These are phyloP conservation scores for Agrilus mali DNA, from an alignment of 2,888 invertebrate genomes.

Conservation along the genomic window DNA sequence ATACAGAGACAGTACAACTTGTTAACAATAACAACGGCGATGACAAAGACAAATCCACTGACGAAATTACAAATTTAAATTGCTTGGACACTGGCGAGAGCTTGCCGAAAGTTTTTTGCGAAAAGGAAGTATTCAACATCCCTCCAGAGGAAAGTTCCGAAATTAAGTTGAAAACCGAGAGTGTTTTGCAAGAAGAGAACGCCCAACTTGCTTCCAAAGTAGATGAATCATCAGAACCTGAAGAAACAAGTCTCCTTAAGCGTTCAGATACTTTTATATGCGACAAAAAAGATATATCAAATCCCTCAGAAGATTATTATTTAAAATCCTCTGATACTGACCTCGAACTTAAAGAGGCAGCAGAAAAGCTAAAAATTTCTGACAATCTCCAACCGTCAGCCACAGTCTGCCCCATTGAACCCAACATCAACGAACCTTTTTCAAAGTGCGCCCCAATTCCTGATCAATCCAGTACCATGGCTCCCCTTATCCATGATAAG, in stretches of 20 bases:
- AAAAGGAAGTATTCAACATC: conserved; percentile 43
- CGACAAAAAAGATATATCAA: too few relatives aligned
- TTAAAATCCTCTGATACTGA: conserved; percentile 16
- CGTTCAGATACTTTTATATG: background rate
- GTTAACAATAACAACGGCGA: conserved; percentile 23
- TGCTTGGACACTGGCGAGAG: conserved; percentile 32
- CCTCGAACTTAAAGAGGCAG: conserved; percentile 27
- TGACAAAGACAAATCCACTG: conserved; percentile 24
- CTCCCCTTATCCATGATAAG: background rate
- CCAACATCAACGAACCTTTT: conserved; percentile 28
- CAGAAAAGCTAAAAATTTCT: conserved; percentile 27
- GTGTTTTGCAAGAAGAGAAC: conserved; percentile 14
- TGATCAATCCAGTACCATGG: conserved; percentile 9
- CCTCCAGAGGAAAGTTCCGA: conserved; percentile 17
- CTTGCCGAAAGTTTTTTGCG: conserved; percentile 42
- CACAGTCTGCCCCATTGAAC: conserved; percentile 28
- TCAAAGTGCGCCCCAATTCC: conserved; percentile 20
- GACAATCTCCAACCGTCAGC: conserved; percentile 26
- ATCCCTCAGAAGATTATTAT: background rate
- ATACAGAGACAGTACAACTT: conserved; percentile 22
- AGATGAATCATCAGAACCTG: too few relatives aligned
- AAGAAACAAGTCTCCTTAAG: background rate
- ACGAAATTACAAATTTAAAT: conserved; percentile 33
- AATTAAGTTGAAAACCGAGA: conserved; percentile 19
- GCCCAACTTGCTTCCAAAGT: too few relatives aligned